Percentiles rank a stretch among this genome's conserved stretches.
These are phyloP conservation scores for Mesembrinibis cayennensis DNA, from an alignment of 2,113 vertebrate species.

Conservation along the genomic window DNA sequence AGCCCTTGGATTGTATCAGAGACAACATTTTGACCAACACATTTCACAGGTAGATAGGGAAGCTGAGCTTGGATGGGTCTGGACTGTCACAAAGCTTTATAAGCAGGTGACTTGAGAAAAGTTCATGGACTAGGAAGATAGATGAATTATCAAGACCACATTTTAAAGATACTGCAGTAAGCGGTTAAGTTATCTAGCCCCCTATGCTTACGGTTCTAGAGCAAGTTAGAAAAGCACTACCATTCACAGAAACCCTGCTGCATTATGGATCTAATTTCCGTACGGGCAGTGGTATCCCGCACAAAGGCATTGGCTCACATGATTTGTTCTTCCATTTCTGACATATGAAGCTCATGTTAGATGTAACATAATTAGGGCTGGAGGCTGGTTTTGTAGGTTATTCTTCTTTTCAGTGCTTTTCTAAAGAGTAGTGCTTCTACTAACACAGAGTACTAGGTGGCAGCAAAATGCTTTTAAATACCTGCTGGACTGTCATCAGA, in stretches of 20 bases:
- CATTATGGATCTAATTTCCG: neutral
- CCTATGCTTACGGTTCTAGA: neutral
- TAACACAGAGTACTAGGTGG: constrained; percentile 29
- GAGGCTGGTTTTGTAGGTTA: neutral
- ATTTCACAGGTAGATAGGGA: neutral
- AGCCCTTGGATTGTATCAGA: neutral
- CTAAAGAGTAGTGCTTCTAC: neutral
- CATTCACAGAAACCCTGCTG: neutral
- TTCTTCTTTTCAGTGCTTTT: neutral
- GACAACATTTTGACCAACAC: neutral
- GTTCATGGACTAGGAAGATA: neutral
- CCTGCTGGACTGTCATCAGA: neutral
- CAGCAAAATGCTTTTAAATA: constrained; percentile 49
- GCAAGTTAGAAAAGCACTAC: neutral
- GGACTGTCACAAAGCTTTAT: neutral
- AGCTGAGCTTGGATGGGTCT: neutral
- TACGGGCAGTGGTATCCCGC: neutral
- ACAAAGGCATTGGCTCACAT: neutral
- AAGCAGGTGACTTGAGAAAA: neutral
- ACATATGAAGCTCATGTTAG: neutral
- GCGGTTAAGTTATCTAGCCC: neutral
- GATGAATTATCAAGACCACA: too few species aligned
- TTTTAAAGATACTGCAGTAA: neutral
- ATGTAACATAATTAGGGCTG: neutral
- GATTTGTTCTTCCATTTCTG: neutral